Percentiles rank a stretch among this genome's conserved stretches.
Evolutionary conservation across 1,140 invertebrate genomes (phyloP).

Genomic region (Halyomorpha halys): DNA sequence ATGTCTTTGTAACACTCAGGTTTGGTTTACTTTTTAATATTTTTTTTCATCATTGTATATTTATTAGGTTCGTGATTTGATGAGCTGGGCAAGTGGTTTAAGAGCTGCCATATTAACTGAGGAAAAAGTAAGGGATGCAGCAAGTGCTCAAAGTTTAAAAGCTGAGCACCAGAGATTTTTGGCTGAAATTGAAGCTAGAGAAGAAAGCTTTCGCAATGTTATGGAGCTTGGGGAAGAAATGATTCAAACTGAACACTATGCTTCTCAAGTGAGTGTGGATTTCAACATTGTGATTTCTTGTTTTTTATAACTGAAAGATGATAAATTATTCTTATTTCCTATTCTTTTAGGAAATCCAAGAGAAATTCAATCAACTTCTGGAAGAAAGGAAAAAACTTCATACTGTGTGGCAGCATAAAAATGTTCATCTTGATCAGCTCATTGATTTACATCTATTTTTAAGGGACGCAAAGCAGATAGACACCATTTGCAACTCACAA

Average conservation of each 20-base stretch:
- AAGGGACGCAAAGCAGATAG: constrained; percentile 85
- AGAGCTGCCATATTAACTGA: constrained; percentile 69
- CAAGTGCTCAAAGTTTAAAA: constrained; percentile 74
- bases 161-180: constrained; percentile 84
- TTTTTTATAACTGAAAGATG: no score
- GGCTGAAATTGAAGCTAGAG: constrained; percentile 88
- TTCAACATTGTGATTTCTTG: no score
- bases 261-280: constrained; percentile 40
- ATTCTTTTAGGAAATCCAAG: constrained; percentile 56
- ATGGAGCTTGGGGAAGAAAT: constrained; percentile 72
- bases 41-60: no score
- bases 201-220: constrained; percentile 71
- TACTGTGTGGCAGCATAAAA: constrained; percentile 77
- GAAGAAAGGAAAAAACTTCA: constrained; percentile 69
- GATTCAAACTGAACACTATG: constrained; percentile 77
- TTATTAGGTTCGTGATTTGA: constrained; percentile 69
- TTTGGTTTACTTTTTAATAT: no score
- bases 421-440: constrained; percentile 84
- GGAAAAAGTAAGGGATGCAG: constrained; percentile 74
- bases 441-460: constrained; percentile 92
- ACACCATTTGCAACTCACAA: constrained; percentile 77
- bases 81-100: constrained; percentile 75
- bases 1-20: no score
- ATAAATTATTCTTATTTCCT: not conserved
- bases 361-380: constrained; percentile 62